phyloP scores from a whole-genome alignment of 64 coral and sea anemone genomes.

The Platygyra sinensis region DNA sequence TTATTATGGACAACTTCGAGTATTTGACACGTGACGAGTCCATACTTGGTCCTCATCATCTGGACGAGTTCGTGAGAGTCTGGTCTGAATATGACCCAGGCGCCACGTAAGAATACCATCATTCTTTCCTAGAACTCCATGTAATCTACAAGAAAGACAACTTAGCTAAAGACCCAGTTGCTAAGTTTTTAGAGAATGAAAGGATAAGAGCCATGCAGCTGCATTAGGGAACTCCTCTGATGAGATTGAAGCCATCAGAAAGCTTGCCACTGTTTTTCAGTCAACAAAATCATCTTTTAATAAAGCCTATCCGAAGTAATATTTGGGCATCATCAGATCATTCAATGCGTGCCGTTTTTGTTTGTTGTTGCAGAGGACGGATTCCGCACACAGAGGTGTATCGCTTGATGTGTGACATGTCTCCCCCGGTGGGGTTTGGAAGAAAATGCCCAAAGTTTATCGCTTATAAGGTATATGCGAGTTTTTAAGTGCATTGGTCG shows the following conservation, averaged over 20 bases:
- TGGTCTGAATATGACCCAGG: conserved; percentile 98
- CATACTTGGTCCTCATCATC: conserved; percentile 94
- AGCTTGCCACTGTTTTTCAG: too few species aligned
- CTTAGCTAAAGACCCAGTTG: too few species aligned
- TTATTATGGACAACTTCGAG: conserved; percentile 99
- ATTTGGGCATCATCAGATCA: too few species aligned
- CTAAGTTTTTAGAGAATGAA: too few species aligned
- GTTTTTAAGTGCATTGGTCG: too few species aligned
- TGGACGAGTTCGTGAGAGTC: conserved; percentile 97
- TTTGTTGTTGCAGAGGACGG: conserved; percentile 57
- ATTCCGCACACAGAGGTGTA: conserved; percentile 97
- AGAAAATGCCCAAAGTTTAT: conserved; percentile 97
- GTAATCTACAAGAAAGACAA: too few species aligned
- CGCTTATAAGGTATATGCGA: conserved; percentile 85
- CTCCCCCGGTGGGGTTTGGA: conserved; percentile 94
- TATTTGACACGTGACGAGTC: conserved; percentile 98
- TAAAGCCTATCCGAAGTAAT: too few species aligned
- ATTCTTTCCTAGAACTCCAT: neutral
- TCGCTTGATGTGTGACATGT: conserved; percentile 98
- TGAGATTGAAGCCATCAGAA: too few species aligned
- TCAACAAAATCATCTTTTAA: too few species aligned
- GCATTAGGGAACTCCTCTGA: too few species aligned
- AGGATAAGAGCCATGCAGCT: too few species aligned
- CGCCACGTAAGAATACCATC: conserved; percentile 80
- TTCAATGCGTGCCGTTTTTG: neutral